These are phyloP conservation scores for Nesospiza acunhae DNA, from an alignment of 2,113 vertebrate species.

Conservation along the genomic window DNA sequence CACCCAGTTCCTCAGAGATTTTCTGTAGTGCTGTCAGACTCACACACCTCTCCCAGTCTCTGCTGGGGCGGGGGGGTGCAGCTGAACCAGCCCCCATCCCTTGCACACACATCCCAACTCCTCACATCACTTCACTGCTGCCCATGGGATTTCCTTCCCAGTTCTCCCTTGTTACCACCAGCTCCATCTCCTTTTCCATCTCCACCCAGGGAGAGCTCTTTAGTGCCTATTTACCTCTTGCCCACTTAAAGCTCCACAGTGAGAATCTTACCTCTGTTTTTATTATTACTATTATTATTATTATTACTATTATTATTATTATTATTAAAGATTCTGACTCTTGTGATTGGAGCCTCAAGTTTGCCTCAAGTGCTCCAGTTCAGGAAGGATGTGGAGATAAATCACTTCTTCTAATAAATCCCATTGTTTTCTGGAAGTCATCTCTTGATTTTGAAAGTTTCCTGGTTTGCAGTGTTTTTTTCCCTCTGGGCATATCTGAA, in stretches of 20 bases:
- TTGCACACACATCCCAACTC: background rate
- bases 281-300: background rate
- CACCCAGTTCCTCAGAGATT: background rate
- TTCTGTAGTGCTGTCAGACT: fast-evolving
- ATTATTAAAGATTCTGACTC: background rate
- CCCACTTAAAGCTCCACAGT: background rate
- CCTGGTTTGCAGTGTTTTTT: background rate
- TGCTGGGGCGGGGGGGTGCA: background rate
- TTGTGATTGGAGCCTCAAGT: background rate
- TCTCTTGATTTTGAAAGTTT: background rate
- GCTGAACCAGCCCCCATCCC: background rate
- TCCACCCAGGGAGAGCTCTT: background rate
- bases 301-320: background rate
- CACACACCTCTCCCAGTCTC: background rate
- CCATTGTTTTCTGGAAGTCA: background rate
- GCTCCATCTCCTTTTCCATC: background rate
- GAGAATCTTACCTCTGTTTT: background rate
- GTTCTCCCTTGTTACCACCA: background rate
- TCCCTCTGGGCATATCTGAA: background rate
- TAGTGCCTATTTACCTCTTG: background rate
- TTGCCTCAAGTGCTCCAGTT: background rate
- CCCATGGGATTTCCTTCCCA: background rate
- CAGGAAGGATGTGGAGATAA: background rate
- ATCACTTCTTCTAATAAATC: background rate
- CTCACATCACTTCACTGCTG: background rate